Percentiles rank a stretch among this genome's conserved stretches.
phyloP scores from a whole-genome alignment of 1,140 invertebrate genomes.

The Cydia pomonella region DNA sequence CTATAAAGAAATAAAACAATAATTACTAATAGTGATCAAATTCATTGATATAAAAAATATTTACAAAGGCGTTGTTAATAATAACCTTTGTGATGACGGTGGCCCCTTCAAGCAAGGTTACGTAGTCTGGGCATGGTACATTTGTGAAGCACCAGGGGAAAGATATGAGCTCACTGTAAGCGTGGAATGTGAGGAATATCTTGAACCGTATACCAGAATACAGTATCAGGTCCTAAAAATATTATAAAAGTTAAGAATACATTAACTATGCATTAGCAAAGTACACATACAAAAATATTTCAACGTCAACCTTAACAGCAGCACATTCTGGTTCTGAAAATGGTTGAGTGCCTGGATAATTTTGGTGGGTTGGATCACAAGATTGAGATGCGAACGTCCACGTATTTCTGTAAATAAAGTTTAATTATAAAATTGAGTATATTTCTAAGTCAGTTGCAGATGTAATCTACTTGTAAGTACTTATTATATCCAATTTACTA shows the following conservation, averaged over 20 bases:
- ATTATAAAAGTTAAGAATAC: conserved; percentile 14
- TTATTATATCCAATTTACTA: too few species aligned
- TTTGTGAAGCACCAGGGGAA: conserved; percentile 91
- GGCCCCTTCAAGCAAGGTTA: conserved; percentile 82
- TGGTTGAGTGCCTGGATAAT: conserved; percentile 89
- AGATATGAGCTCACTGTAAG: conserved; percentile 93
- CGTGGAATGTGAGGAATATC: conserved; percentile 91
- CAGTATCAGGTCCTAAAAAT: conserved; percentile 81
- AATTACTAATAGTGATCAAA: neutral
- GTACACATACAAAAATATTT: conserved; percentile 11
- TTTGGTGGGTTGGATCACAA: conserved; percentile 91
- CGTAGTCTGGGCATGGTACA: conserved; percentile 85
- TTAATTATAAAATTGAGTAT: neutral
- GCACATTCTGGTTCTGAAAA: conserved; percentile 96
- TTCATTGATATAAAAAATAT: neutral
- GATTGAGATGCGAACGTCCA: conserved; percentile 39
- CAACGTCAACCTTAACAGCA: conserved; percentile 80
- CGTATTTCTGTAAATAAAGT: conserved; percentile 9
- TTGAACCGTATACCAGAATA: conserved; percentile 82
- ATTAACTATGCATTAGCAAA: neutral
- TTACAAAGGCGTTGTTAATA: neutral
- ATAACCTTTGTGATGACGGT: conserved; percentile 70
- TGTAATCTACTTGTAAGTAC: too few species aligned
- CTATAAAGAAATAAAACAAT: conserved; percentile 45
- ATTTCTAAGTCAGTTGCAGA: too few species aligned